Conservation (phyloP, 2,113 vertebrate genomes). For the Chlamydotis undulata region DNA sequence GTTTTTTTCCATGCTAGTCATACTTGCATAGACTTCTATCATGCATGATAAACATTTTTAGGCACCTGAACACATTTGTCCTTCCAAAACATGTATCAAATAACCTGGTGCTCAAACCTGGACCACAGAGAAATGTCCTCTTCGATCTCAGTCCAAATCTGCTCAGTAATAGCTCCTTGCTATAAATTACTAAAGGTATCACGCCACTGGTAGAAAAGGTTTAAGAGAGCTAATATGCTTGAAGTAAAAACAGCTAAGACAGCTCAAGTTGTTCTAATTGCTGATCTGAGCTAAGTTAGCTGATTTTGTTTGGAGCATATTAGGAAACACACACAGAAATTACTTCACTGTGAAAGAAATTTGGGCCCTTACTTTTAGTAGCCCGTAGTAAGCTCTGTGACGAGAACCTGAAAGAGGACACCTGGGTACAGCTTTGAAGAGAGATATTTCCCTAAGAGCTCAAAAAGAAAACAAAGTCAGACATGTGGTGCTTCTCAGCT, state of each 20-base stretch:
- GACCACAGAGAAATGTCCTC: neutral
- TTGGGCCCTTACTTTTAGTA: neutral
- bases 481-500: neutral
- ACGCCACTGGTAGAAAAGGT: neutral
- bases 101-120: neutral
- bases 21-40: neutral
- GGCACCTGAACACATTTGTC: neutral
- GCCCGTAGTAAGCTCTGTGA: neutral
- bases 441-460: neutral
- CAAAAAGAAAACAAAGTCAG: neutral
- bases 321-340: neutral
- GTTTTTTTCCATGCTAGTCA: neutral
- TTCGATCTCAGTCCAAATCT: neutral
- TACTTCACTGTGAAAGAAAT: neutral
- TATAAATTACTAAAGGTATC: neutral
- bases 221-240: neutral
- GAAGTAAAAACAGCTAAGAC: neutral
- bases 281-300: neutral
- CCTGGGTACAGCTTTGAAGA: neutral
- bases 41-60: neutral
- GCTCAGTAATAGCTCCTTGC: neutral
- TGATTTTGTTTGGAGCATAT: neutral
- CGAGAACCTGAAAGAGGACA: neutral
- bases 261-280: neutral
- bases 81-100: neutral